phyloP scores from a whole-genome alignment of 2,113 vertebrate species.

The Micronycteris hirsuta region DNA sequence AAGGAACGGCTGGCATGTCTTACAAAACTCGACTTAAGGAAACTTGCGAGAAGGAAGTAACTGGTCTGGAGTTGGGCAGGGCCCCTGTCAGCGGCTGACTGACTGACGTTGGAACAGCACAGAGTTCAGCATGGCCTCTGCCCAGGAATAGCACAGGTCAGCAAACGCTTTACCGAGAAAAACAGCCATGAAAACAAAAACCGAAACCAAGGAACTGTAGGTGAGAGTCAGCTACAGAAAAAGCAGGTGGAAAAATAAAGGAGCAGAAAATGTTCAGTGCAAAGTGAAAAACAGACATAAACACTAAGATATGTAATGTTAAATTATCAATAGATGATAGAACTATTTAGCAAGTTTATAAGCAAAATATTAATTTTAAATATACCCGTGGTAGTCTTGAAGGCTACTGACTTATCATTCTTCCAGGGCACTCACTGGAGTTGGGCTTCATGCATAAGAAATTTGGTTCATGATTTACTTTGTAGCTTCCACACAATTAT shows the following conservation, averaged over 20 bases:
- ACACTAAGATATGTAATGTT: neutral
- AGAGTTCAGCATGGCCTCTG: neutral
- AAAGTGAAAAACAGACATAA: neutral
- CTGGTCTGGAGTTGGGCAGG: no score
- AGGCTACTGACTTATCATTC: neutral
- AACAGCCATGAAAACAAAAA: no score
- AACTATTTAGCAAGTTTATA: neutral
- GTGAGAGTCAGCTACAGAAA: neutral
- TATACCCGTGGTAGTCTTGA: neutral
- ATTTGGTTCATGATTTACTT: conserved; percentile 22
- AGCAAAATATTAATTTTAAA: neutral
- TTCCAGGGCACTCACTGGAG: neutral
- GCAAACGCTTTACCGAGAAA: neutral
- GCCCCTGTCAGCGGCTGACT: no score
- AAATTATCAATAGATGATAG: neutral
- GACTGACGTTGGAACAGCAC: no score
- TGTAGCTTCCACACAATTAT: conserved; percentile 59
- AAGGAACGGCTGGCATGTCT: neutral
- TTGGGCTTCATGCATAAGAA: conserved; percentile 25
- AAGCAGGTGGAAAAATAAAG: neutral
- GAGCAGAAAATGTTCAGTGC: neutral
- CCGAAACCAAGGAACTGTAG: neutral
- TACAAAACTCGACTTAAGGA: neutral
- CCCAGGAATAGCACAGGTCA: neutral
- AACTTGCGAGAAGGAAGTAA: neutral